These are phyloP conservation scores for human (Homo sapiens) DNA, from an alignment of 2,113 vertebrate species.

Conservation along the genomic window DNA sequence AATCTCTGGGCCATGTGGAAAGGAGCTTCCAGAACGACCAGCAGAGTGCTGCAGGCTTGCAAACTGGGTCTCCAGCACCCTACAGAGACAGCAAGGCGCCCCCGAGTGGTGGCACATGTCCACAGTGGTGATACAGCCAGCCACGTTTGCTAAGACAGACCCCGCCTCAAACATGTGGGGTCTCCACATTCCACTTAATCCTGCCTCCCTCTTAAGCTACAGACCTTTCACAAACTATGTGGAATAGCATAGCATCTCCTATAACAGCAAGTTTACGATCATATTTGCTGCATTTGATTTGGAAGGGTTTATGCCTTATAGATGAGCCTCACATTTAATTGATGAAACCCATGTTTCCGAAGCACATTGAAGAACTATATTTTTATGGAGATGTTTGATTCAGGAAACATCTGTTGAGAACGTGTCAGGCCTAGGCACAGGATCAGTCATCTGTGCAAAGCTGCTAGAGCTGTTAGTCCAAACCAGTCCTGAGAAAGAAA, in stretches of 20 bases:
- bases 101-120: fast-evolving
- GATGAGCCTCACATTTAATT: fast-evolving
- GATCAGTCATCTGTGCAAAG: background rate
- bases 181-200: fast-evolving
- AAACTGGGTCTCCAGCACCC: fast-evolving
- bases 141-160: background rate
- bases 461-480: background rate
- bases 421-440: too few species aligned
- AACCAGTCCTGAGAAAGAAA: background rate
- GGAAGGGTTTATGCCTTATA: background rate
- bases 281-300: background rate
- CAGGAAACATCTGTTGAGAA: background rate
- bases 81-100: fast-evolving
- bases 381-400: fast-evolving
- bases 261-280: fast-evolving
- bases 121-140: background rate
- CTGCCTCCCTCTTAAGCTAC: background rate
- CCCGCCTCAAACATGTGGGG: fast-evolving
- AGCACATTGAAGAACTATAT: fast-evolving
- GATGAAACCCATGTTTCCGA: background rate
- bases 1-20: background rate
- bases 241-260: background rate
- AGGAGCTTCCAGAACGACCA: background rate
- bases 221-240: fast-evolving
- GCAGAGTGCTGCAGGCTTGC: fast-evolving